Conservation (phyloP, 2,888 invertebrate species). For the Cephus spinipes region DNA sequence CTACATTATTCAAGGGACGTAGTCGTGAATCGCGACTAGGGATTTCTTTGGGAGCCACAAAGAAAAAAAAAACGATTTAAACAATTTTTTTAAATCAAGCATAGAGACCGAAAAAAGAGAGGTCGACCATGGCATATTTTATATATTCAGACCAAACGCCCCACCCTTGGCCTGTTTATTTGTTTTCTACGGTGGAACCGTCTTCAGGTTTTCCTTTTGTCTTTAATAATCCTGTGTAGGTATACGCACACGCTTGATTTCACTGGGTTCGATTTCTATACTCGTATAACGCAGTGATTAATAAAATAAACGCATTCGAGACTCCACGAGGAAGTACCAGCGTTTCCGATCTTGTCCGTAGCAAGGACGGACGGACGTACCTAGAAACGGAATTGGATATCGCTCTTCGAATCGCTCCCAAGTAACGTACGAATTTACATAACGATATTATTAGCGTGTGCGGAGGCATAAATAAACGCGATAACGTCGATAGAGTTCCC, state of each 20-base stretch:
- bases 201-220: no score
- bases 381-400: background rate
- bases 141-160: no score
- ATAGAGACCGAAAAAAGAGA: background rate
- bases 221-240: no score
- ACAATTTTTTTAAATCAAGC: background rate
- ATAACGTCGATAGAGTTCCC: slow-evolving; percentile 38
- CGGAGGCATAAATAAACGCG: slow-evolving; percentile 52
- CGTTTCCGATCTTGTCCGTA: background rate
- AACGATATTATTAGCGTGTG: slow-evolving; percentile 57
- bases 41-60: background rate
- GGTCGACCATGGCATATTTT: background rate
- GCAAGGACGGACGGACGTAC: background rate
- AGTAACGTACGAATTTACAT: slow-evolving; percentile 41
- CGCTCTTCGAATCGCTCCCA: slow-evolving; percentile 28
- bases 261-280: background rate
- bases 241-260: background rate
- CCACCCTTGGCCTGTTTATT: no score
- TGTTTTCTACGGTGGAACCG: no score
- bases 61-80: background rate
- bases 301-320: background rate
- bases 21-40: background rate
- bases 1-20: slow-evolving; percentile 54
- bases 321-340: background rate
- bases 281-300: background rate